Evolutionary conservation across 2,888 invertebrate species (phyloP).

Genomic region (Adelognathus sp.): DNA sequence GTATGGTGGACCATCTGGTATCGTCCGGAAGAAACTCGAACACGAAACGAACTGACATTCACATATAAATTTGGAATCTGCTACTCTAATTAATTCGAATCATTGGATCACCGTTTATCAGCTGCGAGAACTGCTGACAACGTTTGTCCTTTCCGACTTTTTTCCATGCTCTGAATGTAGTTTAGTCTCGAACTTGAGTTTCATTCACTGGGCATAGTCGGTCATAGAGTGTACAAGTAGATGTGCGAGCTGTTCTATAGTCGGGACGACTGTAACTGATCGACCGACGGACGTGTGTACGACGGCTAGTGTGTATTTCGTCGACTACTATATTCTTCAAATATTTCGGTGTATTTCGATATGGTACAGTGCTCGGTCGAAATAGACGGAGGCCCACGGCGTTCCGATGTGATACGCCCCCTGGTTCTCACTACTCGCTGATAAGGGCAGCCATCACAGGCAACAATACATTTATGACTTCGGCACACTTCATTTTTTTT

Average conservation of each 20-base stretch:
- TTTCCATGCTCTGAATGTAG: too few relatives aligned
- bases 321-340: neutral
- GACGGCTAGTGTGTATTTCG: neutral
- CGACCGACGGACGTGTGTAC: conserved; percentile 21
- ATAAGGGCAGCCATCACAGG: neutral
- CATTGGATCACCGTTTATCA: too few relatives aligned
- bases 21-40: too few relatives aligned
- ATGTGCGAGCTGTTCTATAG: neutral
- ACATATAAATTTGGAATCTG: too few relatives aligned
- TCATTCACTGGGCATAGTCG: too few relatives aligned
- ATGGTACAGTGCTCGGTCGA: neutral
- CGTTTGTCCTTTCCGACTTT: too few relatives aligned
- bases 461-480: neutral
- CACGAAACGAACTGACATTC: too few relatives aligned
- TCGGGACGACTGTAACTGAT: conserved; percentile 46
- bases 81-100: too few relatives aligned
- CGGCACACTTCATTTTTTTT: neutral
- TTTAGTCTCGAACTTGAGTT: too few relatives aligned
- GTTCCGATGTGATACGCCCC: conserved; percentile 34
- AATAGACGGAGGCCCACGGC: neutral
- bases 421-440: conserved; percentile 6
- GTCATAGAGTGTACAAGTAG: neutral
- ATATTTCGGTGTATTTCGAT: conserved; percentile 9
- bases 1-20: too few relatives aligned
- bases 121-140: too few relatives aligned